phyloP scores from a whole-genome alignment of 2,888 invertebrate species.

The Sminthurides aquaticus region DNA sequence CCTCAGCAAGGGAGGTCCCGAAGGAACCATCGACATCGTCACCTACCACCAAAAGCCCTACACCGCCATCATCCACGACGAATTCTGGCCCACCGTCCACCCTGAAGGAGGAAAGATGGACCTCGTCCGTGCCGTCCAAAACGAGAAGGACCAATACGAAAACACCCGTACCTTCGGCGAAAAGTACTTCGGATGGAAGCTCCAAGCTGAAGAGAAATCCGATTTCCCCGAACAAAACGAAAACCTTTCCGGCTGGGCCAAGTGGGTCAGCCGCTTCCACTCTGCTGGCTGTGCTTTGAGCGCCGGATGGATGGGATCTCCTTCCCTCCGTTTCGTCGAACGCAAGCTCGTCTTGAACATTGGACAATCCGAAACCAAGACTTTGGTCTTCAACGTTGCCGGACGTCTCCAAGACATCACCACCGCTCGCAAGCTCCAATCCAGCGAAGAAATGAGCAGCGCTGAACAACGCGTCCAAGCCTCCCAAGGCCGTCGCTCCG shows the following conservation, averaged over 20 bases:
- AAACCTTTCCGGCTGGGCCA: conserved; percentile 31
- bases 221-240: conserved; percentile 35
- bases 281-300: conserved; percentile 28
- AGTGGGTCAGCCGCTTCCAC: conserved; percentile 30
- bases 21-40: conserved; percentile 37
- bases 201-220: conserved; percentile 27
- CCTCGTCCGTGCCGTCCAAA: conserved; percentile 25
- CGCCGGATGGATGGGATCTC: conserved; percentile 31
- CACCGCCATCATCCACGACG: conserved; percentile 40
- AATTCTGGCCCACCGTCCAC: conserved; percentile 29
- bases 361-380: conserved; percentile 37
- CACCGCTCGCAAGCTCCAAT: conserved; percentile 1
- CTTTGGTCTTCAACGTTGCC: conserved; percentile 32
- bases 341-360: conserved; percentile 37
- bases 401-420: conserved; percentile 17
- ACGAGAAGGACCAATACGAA: conserved; percentile 29
- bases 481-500: no score
- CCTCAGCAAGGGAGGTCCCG: conserved; percentile 26
- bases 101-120: conserved; percentile 37
- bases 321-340: conserved; percentile 32
- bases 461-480: background rate
- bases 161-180: conserved; percentile 20
- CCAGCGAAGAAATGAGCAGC: conserved; percentile 7
- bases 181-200: conserved; percentile 29
- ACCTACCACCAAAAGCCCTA: conserved; percentile 41